Evolutionary conservation across 2,888 invertebrate genomes (phyloP).

Genomic region (Drosophila melanosoma): DNA sequence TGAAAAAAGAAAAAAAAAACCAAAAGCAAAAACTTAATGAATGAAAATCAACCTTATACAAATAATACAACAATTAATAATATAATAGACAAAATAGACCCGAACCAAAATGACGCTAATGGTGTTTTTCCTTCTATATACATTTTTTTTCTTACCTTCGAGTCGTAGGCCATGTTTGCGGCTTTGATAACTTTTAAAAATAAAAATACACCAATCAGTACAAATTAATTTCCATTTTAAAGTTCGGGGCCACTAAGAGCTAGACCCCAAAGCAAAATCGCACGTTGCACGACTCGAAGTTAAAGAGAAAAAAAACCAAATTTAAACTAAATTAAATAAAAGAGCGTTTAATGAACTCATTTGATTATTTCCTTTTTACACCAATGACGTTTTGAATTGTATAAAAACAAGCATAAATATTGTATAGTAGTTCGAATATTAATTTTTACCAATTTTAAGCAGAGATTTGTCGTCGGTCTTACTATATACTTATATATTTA

Average conservation of each 20-base stretch:
- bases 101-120: constrained; percentile 46
- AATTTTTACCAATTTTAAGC: constrained; percentile 71
- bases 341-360: constrained; percentile 24
- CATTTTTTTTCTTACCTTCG: constrained; percentile 54
- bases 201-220: constrained; percentile 71
- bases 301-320: constrained; percentile 38
- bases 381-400: constrained; percentile 43
- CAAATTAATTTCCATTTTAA: constrained; percentile 78
- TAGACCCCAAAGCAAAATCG: constrained; percentile 29
- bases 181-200: constrained; percentile 53
- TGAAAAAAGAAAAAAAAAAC: background rate
- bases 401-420: constrained; percentile 37
- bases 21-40: constrained; percentile 25
- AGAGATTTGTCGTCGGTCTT: constrained; percentile 66
- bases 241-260: constrained; percentile 50
- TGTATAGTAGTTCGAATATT: constrained; percentile 74
- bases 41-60: background rate
- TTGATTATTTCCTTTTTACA: constrained; percentile 29
- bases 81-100: constrained; percentile 16
- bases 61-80: constrained; percentile 6
- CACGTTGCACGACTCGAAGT: constrained; percentile 44
- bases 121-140: constrained; percentile 1
- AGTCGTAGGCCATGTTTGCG: constrained; percentile 30
- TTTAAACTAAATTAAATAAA: background rate
- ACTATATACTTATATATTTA: constrained; percentile 26